Base-by-base conservation (phyloP, 2,888 invertebrate genomes). In the Cephus runcator region DNA sequence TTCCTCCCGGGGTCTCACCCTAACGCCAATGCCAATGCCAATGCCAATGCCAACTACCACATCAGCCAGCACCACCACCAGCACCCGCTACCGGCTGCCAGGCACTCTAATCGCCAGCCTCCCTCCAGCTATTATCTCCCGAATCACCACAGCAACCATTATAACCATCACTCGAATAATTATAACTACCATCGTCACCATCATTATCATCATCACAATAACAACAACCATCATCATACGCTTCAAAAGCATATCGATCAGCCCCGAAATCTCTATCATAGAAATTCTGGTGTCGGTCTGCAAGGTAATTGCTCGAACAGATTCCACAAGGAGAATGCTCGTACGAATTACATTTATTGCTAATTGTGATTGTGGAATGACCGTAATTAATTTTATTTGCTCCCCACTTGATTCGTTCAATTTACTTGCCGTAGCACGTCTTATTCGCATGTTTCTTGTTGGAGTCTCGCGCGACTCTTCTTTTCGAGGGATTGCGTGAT, bases 1-100 rank as follows among this genome's bases (percentile, higher is more conserved):
- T 97, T 97, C 94, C 95, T 97, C 92, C 97, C 97, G 90, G 97
- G 96, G 92, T 96, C 96, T 92, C 97, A 97, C 93, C 96, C 96
- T 88, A 95, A 94, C 91, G 94, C 91, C 87, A 92, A 93, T 87
- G 92, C 92, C 86, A 93, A 93, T 90, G 93, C 93, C 87, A 90
- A 91, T 86, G 88, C 88, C 86, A 89, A 83, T 76, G 83, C 83
- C 81, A 84, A 91, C 89, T 92, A 91, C 89, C 92, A 91, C 89
- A 92, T 91, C 87, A 91, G 91, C 86, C 92, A 92, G 87, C 92
- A 92, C 86, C 92, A 93, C 88, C 92, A 92, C 86, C 92, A 92
- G 87, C 92, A 91, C 89, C 91, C 92, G 89, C 91, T 93, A 93
- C 90, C 92, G 89, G 91, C 88, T 88, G 92, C 92, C 88, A 91